phyloP scores from a whole-genome alignment of 92 coral and sea anemone genomes.

The Isaurus tuberculatus region DNA sequence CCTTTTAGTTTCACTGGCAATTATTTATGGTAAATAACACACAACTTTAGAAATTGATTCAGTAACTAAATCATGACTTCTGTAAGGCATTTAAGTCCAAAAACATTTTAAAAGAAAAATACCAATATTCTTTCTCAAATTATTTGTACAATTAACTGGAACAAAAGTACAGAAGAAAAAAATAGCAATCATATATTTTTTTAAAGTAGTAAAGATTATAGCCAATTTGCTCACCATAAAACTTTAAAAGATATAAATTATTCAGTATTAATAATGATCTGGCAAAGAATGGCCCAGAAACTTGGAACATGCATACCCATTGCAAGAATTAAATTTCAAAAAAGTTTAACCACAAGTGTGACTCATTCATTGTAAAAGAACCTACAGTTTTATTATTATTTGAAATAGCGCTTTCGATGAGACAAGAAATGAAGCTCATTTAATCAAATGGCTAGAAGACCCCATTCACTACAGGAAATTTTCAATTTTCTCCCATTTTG shows the following conservation, averaged over 20 bases:
- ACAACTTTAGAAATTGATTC: background rate
- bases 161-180: background rate
- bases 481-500: slow-evolving; percentile 8
- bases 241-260: background rate
- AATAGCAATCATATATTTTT: background rate
- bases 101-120: background rate
- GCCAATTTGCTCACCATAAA: slow-evolving; percentile 10
- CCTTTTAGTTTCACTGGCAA: slow-evolving; percentile 11
- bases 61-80: slow-evolving; percentile 7
- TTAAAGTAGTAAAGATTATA: background rate
- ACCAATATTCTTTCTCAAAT: slow-evolving; percentile 5
- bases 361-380: background rate
- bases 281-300: background rate
- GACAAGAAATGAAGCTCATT: background rate
- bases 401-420: background rate
- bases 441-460: background rate
- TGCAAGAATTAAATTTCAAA: slow-evolving; percentile 5
- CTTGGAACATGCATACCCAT: background rate
- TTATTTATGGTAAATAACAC: background rate
- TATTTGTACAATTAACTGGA: background rate
- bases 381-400: background rate
- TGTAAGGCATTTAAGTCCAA: slow-evolving; percentile 6
- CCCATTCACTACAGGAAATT: slow-evolving; percentile 6
- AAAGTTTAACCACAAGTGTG: background rate
- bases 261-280: slow-evolving; percentile 1